Evolutionary conservation across 2,888 invertebrate genomes (phyloP).

Genomic region (Tipula vernalis): DNA sequence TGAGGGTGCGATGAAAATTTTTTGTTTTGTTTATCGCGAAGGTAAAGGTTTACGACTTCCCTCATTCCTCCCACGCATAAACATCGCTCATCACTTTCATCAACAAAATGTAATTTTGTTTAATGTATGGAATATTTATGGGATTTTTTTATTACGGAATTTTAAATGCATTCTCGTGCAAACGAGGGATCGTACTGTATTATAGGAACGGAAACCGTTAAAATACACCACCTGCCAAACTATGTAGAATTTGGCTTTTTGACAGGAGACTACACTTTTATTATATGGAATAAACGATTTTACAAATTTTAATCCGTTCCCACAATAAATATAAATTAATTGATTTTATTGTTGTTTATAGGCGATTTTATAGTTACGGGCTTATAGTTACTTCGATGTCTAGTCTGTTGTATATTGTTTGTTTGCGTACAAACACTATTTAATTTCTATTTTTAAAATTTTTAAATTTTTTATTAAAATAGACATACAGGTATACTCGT

Average conservation of each 20-base stretch:
- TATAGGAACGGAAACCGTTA: too few relatives aligned
- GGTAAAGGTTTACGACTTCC: not conserved
- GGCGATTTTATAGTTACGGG: too few relatives aligned
- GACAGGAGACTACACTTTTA: too few relatives aligned
- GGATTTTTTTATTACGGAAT: not conserved
- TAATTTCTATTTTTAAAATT: not conserved
- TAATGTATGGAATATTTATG: not conserved
- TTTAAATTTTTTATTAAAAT: not conserved
- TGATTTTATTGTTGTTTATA: too few relatives aligned
- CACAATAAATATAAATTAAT: too few relatives aligned
- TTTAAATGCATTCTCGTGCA: not conserved
- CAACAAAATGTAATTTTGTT: not conserved
- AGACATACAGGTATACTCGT: not conserved
- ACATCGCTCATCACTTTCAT: not conserved
- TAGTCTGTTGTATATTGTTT: not conserved
- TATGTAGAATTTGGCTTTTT: too few relatives aligned
- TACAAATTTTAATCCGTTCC: too few relatives aligned
- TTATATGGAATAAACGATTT: too few relatives aligned
- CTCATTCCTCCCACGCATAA: not conserved
- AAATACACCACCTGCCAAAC: too few relatives aligned
- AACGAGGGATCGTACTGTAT: too few relatives aligned
- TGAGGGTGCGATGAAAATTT: not conserved
- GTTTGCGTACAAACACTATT: not conserved
- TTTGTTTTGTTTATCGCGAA: not conserved
- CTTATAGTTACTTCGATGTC: too few relatives aligned